Evolutionary conservation across 2,797 vertebrate genomes (phyloP), one percentile per base, ranked within the genome.

Genomic region (Sebastes paucispinis): DNA sequence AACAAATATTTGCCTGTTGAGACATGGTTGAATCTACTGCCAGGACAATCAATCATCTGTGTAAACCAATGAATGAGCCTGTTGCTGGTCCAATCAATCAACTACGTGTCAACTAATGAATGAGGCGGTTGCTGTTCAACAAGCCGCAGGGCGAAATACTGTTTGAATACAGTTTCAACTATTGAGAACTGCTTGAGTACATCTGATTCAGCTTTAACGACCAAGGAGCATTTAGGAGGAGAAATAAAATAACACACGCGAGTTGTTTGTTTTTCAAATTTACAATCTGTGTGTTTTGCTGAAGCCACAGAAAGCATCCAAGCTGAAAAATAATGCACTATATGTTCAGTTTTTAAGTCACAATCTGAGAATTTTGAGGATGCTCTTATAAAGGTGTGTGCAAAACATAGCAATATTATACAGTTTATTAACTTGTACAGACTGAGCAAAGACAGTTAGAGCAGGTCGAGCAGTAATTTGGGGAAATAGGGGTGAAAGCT

Each of bases 11-110:
- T 89, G 60, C 66, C 60, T 62, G 31, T 74, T 87, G 78, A 84
- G 78, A 89, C 81, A 82, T 31, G 10, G 63, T 24, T 73, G 32
- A 83, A 64, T 79, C 25, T 65, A 60, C 64, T 81, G 60, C 72
- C 57, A 70, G 60, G 69, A 77, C 66, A 82, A 92, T 91, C 79
- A 75, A 82, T 91, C 91, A 88, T 75, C 34, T 32, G 31, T 79
- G 87, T 82, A 68, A 83, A 39, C 80, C 73, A 66, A 84, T 86
- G 81, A 91, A 90, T 80, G 64, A 86, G 80, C 14, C 57, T 29
- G 69, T 74, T 82, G 69, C 83, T 69, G 76, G 60, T 77, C 66
- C 75, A 85, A 87, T 92, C 89, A 80, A 85, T 93, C 89, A 82
- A 80, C 69, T 69, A 16, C 2, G 8, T 81, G 79, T 88, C 87